Percentiles rank a stretch among this genome's conserved stretches.
Conservation (phyloP, 2,113 vertebrate genomes). For the Tricholaema leucomelas region DNA sequence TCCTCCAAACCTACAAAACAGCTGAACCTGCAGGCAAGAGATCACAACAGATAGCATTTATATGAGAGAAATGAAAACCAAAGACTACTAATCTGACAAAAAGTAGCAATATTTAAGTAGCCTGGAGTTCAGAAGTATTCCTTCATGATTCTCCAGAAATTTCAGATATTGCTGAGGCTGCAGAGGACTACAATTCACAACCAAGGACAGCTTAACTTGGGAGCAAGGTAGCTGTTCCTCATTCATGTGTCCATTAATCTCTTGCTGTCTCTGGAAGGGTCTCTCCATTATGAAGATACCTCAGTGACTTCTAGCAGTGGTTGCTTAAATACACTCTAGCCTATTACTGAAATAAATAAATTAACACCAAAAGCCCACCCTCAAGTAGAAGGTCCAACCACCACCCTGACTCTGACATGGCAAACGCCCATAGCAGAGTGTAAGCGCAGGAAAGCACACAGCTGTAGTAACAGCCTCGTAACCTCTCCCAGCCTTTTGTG, state of each 20-base stretch:
- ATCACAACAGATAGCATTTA: not conserved
- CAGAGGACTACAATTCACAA: not conserved
- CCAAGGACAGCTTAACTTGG: not conserved
- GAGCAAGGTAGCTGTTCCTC: not conserved
- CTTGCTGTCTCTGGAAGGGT: not conserved
- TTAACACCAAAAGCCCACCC: not conserved
- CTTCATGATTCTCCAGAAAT: conserved; percentile 11
- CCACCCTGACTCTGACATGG: not conserved
- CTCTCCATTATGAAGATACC: not conserved
- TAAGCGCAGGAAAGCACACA: not conserved
- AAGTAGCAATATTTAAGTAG: not conserved
- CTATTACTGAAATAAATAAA: not conserved
- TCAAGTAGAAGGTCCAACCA: not conserved
- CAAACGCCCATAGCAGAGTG: accelerated
- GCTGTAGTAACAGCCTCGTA: not conserved
- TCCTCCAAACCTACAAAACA: not conserved
- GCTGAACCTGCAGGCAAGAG: not conserved
- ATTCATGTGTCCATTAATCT: not conserved
- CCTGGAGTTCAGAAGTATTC: not conserved
- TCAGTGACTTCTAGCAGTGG: not conserved
- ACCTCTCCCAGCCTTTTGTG: not conserved
- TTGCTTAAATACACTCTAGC: not conserved
- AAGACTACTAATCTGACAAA: not conserved
- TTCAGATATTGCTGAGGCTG: conserved; percentile 18
- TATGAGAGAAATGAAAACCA: not conserved